These are phyloP conservation scores for Oikopleura albicans DNA, from an alignment of 23 tunicate species.

Conservation along the genomic window DNA sequence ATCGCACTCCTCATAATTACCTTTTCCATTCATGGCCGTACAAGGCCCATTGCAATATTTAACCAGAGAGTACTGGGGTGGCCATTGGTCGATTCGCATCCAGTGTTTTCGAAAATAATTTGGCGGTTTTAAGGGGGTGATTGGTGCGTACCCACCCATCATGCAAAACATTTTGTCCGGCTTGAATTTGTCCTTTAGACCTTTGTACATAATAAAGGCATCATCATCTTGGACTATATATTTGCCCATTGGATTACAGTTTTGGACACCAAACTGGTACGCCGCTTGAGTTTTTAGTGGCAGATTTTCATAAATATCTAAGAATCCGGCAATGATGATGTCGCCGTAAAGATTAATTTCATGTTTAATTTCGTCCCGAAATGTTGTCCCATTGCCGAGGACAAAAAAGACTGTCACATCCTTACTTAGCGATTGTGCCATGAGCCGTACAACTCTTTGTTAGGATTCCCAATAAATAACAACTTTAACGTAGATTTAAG, in stretches of 20 bases:
- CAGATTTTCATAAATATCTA: not conserved
- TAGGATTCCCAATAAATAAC: no score
- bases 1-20: no score
- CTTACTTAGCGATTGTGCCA: no score
- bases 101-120: not conserved
- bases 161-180: not conserved
- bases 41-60: not conserved
- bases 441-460: no score
- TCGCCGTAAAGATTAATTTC: not conserved
- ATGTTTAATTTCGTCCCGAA: not conserved
- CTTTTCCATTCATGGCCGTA: not conserved
- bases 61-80: not conserved
- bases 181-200: not conserved
- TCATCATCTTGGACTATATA: not conserved
- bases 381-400: not conserved
- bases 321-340: not conserved
- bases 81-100: not conserved
- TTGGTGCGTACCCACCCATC: not conserved
- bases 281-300: not conserved
- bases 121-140: not conserved
- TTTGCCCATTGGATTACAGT: no score
- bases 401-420: not conserved
- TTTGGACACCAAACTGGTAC: not conserved
- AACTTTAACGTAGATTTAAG: no score
- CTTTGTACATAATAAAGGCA: not conserved